Percentiles rank a stretch among this genome's conserved stretches.
These are phyloP conservation scores for Gisinianus flammeolus DNA, from an alignment of 2,888 invertebrate species.

Conservation along the genomic window DNA sequence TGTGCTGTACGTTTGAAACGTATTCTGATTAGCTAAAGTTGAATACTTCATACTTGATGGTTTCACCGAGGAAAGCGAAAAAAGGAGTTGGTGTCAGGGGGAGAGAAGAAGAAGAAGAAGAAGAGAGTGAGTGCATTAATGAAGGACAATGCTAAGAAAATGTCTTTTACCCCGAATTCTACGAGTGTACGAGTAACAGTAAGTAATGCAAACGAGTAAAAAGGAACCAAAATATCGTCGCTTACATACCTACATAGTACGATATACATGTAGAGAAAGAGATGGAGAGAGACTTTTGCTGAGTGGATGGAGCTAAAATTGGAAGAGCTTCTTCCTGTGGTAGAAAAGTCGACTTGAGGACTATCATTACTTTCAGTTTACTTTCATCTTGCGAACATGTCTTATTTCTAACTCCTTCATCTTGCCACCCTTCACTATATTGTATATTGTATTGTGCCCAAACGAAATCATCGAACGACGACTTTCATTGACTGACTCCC, in stretches of 20 bases:
- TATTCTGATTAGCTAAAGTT: too few species aligned
- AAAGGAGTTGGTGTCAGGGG: not conserved
- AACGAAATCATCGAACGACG: slow-evolving; percentile 7
- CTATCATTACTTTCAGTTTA: slow-evolving; percentile 38
- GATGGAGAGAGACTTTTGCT: slow-evolving; percentile 6
- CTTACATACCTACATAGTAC: slow-evolving; percentile 6
- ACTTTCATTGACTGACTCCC: not conserved
- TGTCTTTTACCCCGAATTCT: slow-evolving; percentile 22
- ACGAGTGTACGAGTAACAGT: not conserved
- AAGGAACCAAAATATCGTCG: slow-evolving; percentile 33
- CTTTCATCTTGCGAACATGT: slow-evolving; percentile 30
- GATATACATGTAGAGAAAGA: not conserved
- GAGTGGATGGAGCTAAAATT: slow-evolving; percentile 37
- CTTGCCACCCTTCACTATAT: not conserved
- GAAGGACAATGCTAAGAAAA: slow-evolving; percentile 31
- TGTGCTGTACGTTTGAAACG: too few species aligned
- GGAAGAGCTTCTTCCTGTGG: slow-evolving; percentile 25
- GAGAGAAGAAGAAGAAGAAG: not conserved
- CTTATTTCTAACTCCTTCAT: slow-evolving; percentile 2
- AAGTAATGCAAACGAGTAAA: not conserved
- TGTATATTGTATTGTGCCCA: slow-evolving; percentile 11
- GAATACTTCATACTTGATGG: not conserved
- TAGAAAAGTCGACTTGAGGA: slow-evolving; percentile 35
- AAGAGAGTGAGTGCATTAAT: slow-evolving; percentile 26
- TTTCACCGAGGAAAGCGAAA: not conserved